phyloP scores from a whole-genome alignment of 2,888 invertebrate genomes.

The Pseudanteris insignis region DNA sequence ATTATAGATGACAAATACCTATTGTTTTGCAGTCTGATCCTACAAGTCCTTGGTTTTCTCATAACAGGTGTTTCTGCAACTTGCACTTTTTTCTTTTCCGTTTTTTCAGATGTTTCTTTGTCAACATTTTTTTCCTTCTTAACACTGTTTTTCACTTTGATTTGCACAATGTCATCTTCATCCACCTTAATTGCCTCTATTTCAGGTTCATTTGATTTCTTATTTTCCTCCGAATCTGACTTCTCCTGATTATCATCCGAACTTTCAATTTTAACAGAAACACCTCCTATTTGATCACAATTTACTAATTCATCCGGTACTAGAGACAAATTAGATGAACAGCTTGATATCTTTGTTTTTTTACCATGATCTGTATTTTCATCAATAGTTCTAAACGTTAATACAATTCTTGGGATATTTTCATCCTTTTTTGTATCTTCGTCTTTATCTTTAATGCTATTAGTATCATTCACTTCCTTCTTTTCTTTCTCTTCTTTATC shows the following conservation, averaged over 20 bases:
- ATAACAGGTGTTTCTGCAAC: conserved; percentile 12
- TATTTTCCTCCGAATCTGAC: conserved; percentile 68
- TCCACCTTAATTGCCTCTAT: conserved; percentile 19
- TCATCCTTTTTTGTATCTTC: conserved; percentile 52
- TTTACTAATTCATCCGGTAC: conserved; percentile 62
- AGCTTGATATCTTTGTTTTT: conserved; percentile 63
- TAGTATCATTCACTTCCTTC: conserved; percentile 8
- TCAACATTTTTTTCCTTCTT: conserved; percentile 19
- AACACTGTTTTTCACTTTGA: conserved; percentile 13
- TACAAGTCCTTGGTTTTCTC: conserved; percentile 19
- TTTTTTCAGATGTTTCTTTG: conserved; percentile 13
- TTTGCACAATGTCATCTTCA: conserved; percentile 36
- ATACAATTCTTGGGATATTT: conserved; percentile 71
- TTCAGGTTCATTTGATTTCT: conserved; percentile 15
- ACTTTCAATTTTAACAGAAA: conserved; percentile 63
- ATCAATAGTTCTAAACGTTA: conserved; percentile 69
- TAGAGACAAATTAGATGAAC: conserved; percentile 59
- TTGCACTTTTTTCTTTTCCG: conserved; percentile 2
- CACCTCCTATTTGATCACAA: conserved; percentile 62
- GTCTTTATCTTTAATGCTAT: conserved; percentile 12
- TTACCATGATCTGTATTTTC: conserved; percentile 64
- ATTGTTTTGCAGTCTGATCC: conserved; percentile 27
- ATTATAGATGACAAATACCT: too few relatives aligned
- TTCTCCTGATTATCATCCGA: conserved; percentile 67
- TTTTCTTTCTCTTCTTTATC: neutral